phyloP scores from a whole-genome alignment of 2,113 vertebrate species.

The Boulengeromyrus knoepffleri region DNA sequence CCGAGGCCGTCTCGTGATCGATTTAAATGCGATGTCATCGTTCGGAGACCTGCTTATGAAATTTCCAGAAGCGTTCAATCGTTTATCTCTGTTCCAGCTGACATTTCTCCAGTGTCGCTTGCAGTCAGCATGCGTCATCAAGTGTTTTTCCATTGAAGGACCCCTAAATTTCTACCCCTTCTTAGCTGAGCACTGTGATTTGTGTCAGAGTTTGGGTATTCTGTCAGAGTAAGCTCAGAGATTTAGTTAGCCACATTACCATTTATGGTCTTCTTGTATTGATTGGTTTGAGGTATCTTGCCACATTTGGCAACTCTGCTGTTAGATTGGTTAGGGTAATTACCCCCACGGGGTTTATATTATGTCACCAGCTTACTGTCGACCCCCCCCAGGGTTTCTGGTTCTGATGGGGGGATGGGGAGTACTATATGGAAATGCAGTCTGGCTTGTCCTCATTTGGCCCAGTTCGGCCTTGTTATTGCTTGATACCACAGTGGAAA shows the following conservation, averaged over 20 bases:
- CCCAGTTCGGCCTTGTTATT: background rate
- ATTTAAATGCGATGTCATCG: background rate
- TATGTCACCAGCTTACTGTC: background rate
- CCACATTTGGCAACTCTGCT: background rate
- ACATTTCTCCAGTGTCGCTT: background rate
- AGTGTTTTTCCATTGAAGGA: background rate
- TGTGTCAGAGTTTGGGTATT: background rate
- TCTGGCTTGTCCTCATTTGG: background rate
- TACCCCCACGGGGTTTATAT: background rate
- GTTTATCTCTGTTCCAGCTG: background rate
- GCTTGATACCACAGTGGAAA: background rate
- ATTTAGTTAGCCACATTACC: background rate
- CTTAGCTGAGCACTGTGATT: background rate
- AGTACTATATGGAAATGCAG: background rate
- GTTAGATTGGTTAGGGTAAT: background rate
- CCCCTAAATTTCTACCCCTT: background rate
- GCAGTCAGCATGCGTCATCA: background rate
- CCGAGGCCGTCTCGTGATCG: background rate
- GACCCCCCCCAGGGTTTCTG: background rate
- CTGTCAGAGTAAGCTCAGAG: background rate
- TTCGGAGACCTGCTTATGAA: background rate
- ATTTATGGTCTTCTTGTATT: background rate
- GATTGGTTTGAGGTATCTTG: background rate
- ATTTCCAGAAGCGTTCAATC: background rate
- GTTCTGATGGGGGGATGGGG: background rate